Conservation (phyloP, 2,113 vertebrate genomes). For the Burhinus oedicnemus region DNA sequence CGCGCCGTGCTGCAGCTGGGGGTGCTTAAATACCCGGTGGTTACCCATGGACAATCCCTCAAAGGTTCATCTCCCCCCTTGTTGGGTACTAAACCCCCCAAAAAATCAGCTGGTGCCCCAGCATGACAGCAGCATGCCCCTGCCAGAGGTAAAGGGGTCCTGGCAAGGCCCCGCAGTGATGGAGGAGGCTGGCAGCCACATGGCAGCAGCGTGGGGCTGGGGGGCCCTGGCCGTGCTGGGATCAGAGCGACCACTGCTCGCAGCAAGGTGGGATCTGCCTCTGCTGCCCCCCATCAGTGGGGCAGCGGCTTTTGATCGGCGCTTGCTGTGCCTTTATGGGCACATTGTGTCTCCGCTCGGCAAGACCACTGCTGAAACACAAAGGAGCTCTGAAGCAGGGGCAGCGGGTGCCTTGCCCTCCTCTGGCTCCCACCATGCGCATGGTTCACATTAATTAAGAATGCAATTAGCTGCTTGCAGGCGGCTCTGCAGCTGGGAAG, state of each 20-base stretch:
- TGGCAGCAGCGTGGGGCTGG: neutral
- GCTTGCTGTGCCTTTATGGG: neutral
- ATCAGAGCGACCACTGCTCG: neutral
- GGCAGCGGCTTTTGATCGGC: neutral
- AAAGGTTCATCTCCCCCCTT: neutral
- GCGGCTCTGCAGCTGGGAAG: neutral
- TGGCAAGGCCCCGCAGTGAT: rapidly evolving
- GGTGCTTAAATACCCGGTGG: rapidly evolving
- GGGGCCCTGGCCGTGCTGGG: neutral
- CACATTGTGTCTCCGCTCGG: neutral
- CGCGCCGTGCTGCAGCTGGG: rapidly evolving
- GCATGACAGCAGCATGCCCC: neutral
- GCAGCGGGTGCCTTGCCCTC: neutral
- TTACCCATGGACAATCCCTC: neutral
- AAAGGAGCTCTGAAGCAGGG: neutral
- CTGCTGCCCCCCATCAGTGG: neutral
- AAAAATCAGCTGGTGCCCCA: neutral
- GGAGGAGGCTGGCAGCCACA: neutral
- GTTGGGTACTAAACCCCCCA: neutral
- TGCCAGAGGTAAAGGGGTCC: neutral
- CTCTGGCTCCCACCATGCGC: neutral
- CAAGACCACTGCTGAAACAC: neutral
- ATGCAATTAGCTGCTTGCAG: neutral
- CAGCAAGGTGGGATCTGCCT: neutral
- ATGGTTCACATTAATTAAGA: conserved; percentile 26